phyloP scores from a whole-genome alignment of 2,113 vertebrate species.

The Pithys albifrons region DNA sequence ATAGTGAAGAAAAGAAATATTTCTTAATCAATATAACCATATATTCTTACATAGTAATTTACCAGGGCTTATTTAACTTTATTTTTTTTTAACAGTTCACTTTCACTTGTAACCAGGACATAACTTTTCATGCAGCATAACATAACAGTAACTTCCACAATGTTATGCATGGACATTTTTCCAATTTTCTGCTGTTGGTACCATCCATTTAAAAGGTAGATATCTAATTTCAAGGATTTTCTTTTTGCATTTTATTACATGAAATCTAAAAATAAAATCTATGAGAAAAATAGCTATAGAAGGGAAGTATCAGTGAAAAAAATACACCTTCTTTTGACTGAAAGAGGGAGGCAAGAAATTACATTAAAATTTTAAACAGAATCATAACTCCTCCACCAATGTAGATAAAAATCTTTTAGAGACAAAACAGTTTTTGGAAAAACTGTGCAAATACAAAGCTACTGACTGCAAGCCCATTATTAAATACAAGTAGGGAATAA shows the following conservation, averaged over 20 bases:
- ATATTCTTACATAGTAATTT: conserved; percentile 16
- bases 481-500: conserved; percentile 62
- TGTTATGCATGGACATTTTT: neutral
- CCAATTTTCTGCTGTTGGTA: neutral
- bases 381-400: conserved; percentile 56
- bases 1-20: conserved; percentile 25
- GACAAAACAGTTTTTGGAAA: conserved; percentile 69
- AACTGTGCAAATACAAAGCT: conserved; percentile 60
- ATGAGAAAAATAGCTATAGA: neutral
- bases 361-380: conserved; percentile 68
- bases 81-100: neutral
- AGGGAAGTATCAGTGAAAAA: conserved; percentile 32
- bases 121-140: neutral
- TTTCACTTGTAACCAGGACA: conserved; percentile 23
- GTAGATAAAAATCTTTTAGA: conserved; percentile 68
- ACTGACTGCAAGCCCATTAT: conserved; percentile 51
- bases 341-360: conserved; percentile 60
- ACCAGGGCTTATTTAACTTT: neutral
- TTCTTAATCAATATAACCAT: conserved; percentile 33
- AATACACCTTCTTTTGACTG: neutral
- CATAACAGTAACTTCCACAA: conserved; percentile 1
- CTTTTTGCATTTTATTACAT: conserved; percentile 11
- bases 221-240: conserved; percentile 28
- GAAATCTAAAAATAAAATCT: neutral
- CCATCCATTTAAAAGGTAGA: conserved; percentile 16